Percentiles rank a stretch among this genome's conserved stretches.
Evolutionary conservation across 2,888 invertebrate genomes (phyloP).

Genomic region (Therioaphis trifolii): DNA sequence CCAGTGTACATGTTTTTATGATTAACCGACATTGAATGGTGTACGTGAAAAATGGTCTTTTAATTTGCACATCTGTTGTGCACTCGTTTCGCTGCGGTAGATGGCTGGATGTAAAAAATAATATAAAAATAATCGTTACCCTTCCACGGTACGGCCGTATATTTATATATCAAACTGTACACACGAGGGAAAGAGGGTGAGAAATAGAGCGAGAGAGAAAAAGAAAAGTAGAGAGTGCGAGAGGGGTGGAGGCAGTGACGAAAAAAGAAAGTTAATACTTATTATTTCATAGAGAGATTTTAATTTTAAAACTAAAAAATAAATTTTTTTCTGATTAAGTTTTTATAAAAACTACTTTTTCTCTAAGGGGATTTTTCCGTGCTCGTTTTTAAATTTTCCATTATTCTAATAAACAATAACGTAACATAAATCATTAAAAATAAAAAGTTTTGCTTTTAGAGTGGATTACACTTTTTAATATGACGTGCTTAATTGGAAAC

Average conservation of each 20-base stretch:
- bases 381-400: not conserved
- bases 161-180: not conserved
- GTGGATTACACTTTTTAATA: not conserved
- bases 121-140: conserved; percentile 31
- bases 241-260: not conserved
- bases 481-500: not conserved
- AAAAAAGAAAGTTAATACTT: conserved; percentile 13
- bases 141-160: too few species aligned
- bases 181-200: not conserved
- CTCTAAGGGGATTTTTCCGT: not conserved
- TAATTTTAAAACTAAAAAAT: conserved; percentile 22
- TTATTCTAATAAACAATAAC: conserved; percentile 22
- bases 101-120: not conserved
- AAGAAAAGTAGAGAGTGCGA: too few species aligned
- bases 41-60: conserved; percentile 50
- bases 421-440: conserved; percentile 5
- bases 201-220: too few species aligned
- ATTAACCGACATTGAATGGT: conserved; percentile 21
- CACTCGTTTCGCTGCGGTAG: not conserved
- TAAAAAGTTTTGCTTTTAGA: not conserved
- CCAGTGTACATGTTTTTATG: not conserved
- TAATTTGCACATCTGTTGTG: conserved; percentile 55
- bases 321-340: not conserved
- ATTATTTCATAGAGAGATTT: conserved; percentile 20
- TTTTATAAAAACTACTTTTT: not conserved